phyloP scores from a whole-genome alignment of 1,140 invertebrate genomes.

The Neodiprion pinetum region DNA sequence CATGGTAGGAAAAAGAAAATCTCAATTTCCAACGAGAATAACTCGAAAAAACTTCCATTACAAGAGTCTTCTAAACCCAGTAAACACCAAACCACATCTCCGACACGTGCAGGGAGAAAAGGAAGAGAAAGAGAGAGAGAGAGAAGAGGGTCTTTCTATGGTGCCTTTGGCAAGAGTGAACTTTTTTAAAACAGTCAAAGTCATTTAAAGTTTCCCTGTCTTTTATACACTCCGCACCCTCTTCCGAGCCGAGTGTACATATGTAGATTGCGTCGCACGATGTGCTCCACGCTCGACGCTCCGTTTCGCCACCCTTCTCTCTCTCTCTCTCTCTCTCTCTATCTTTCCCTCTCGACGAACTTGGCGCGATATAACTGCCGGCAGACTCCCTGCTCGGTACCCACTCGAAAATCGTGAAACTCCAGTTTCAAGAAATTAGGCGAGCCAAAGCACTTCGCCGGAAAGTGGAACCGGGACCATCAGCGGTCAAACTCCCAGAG shows the following conservation, averaged over 20 bases:
- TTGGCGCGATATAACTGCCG: not conserved
- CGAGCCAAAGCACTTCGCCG: too few relatives aligned
- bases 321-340: constrained; percentile 18
- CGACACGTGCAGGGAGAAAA: not conserved
- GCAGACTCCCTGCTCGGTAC: too few relatives aligned
- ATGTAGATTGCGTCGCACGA: not conserved
- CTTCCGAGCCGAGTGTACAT: not conserved
- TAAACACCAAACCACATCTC: constrained; percentile 1
- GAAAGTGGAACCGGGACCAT: too few relatives aligned
- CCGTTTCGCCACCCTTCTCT: not conserved
- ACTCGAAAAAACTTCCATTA: constrained; percentile 5
- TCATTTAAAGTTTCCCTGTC: constrained; percentile 2
- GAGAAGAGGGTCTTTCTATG: not conserved
- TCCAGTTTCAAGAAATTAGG: too few relatives aligned
- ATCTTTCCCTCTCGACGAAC: constrained; percentile 7
- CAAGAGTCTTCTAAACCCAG: not conserved
- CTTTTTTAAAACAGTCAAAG: constrained; percentile 7
- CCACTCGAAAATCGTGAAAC: too few relatives aligned
- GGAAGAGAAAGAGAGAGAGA: too few relatives aligned
- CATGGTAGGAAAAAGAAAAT: not conserved
- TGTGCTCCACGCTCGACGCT: too few relatives aligned
- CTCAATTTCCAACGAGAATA: not conserved
- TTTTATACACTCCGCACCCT: constrained; percentile 7
- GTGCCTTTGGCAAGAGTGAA: constrained; percentile 2
- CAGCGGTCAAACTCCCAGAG: too few relatives aligned